A percentile compares a stretch with the other conserved stretches of the same genome.
These are phyloP conservation scores for Propithecus perrieri DNA, from an alignment of 2,797 vertebrate genomes.

Conservation along the genomic window DNA sequence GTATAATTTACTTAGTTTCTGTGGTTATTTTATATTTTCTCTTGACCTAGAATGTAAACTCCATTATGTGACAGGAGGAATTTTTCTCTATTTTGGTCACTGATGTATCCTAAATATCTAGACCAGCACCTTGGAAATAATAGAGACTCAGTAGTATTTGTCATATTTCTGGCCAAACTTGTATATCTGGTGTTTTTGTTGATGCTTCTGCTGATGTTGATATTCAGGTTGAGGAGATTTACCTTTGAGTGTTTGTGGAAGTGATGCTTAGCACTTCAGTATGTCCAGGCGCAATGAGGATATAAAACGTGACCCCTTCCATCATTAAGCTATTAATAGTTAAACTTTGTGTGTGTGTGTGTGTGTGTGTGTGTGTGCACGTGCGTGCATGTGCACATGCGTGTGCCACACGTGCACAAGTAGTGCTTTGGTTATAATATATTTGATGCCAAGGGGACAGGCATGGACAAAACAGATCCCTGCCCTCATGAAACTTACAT, in stretches of 20 bases:
- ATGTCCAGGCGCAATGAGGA: not conserved
- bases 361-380: not conserved
- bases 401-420: rapidly evolving
- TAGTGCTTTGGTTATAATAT: not conserved
- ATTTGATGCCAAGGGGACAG: not conserved
- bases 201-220: not conserved
- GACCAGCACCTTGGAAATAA: not conserved
- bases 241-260: not conserved
- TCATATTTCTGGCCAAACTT: not conserved
- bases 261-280: not conserved
- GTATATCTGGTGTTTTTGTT: not conserved
- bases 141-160: not conserved
- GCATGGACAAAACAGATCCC: not conserved
- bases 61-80: not conserved
- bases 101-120: not conserved
- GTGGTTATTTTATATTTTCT: not conserved
- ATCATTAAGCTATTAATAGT: not conserved
- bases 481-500: not conserved
- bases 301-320: not conserved
- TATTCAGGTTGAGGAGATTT: not conserved
- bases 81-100: not conserved
- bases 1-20: not conserved
- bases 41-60: not conserved
- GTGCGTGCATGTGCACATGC: not conserved
- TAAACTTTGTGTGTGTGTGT: not conserved